phyloP scores from a whole-genome alignment of 1,140 invertebrate genomes.

The Belonocnema kinseyi region DNA sequence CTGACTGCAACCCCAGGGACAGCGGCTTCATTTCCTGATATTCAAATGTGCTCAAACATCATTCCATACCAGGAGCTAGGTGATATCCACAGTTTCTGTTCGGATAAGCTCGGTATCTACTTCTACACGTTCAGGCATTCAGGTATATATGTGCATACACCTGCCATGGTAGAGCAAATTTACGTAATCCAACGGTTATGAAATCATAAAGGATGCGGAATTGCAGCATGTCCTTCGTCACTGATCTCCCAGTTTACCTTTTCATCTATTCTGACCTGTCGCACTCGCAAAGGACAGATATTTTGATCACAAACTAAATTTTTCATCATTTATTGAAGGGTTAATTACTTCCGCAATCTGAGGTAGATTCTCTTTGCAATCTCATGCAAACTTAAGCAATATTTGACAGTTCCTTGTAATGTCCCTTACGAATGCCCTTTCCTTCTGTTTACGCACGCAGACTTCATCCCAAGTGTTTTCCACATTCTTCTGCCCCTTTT shows the following conservation, averaged over 20 bases:
- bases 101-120: slow-evolving; percentile 54
- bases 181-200: slow-evolving; percentile 35
- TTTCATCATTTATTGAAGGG: too few relatives aligned
- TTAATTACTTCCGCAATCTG: too few relatives aligned
- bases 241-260: slow-evolving; percentile 25
- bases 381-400: too few relatives aligned
- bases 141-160: slow-evolving; percentile 35
- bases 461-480: too few relatives aligned
- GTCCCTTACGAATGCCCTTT: too few relatives aligned
- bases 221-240: slow-evolving; percentile 32
- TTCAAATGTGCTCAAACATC: slow-evolving; percentile 73
- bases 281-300: too few relatives aligned
- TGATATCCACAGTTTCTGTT: slow-evolving; percentile 52
- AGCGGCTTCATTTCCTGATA: slow-evolving; percentile 73
- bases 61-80: slow-evolving; percentile 51
- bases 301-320: too few relatives aligned
- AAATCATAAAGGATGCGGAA: slow-evolving; percentile 57
- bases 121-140: not conserved
- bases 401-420: too few relatives aligned
- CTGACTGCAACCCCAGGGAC: slow-evolving; percentile 52
- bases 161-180: slow-evolving; percentile 27
- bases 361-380: too few relatives aligned
- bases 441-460: too few relatives aligned
- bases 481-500: too few relatives aligned
- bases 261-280: too few relatives aligned